Base-by-base conservation (phyloP, 2,888 invertebrate species). In the Lochmaea crataegi region DNA sequence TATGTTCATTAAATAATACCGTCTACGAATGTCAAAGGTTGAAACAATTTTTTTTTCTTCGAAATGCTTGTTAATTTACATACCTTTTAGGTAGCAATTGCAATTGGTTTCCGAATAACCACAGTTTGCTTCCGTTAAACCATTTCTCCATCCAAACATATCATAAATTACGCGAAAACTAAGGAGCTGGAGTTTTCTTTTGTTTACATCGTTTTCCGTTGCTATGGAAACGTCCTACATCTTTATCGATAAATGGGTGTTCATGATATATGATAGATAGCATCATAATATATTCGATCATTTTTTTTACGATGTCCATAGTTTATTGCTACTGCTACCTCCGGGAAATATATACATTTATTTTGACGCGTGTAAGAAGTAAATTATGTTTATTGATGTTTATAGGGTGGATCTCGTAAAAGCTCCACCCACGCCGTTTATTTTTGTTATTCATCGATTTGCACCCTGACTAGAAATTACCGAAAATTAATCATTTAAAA, bases 91-190 rank as follows among this genome's bases (percentile, higher is more conserved):
- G 94, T 85, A 95, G 87, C 82, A 95, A 89, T 84, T 95, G 95
- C 87, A 95, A 90, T 88, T 94, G 94, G 90, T 94, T 94, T 87
- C 95, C 95, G 88, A 95, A 94, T 88, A 95, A 92, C 95, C 95
- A 95, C 87, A 95, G 89, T 89, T 94, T 94, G 88, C 94, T 94
- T 89, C 95, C 95, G 90, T 93, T 94, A 88, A 95, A 93, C 95
- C 95, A 95, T 95, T 93, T 94, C 93, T 95, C 95, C 95, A 95
- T 95, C 81, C 84, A 85, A 76, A 69, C 65, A 71, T 74, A 57
- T 70, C 77, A 74, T 70, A 53, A 71, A 68, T 14, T 66, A 64
- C 51, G 58, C 60, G 68, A 73, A 65, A 42, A 77, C 75, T 45
- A 51, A 18, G n/a, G 5, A 16, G 45, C 67, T 48, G 12, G 58